phyloP scores from a whole-genome alignment of 2,888 invertebrate genomes.

The Alentia gelatinosa region DNA sequence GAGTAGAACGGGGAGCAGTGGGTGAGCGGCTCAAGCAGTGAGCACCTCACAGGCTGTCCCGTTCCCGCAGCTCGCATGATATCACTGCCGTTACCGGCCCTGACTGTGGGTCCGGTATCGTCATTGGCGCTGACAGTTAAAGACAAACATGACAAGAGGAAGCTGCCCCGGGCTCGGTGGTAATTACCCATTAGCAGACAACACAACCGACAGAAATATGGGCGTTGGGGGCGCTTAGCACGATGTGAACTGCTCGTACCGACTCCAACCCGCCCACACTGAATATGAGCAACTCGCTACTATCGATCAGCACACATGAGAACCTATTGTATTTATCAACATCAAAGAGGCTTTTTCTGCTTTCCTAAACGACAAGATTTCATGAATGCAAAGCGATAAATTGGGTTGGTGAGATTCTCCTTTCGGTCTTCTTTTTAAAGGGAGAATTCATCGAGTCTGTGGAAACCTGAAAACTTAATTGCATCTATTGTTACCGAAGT shows the following conservation, averaged over 20 bases:
- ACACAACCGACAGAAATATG: background rate
- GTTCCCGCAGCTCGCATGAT: no score
- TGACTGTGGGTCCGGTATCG: background rate
- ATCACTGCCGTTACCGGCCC: background rate
- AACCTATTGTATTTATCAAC: slow-evolving; percentile 18
- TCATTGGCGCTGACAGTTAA: slow-evolving; percentile 5
- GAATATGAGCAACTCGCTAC: background rate
- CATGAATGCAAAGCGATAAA: slow-evolving; percentile 10
- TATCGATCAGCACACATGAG: background rate
- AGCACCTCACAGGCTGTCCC: no score
- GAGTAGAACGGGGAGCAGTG: no score
- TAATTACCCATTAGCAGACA: slow-evolving; percentile 23
- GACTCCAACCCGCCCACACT: background rate
- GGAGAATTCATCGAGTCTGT: background rate
- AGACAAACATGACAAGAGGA: slow-evolving; percentile 15
- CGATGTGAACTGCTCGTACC: background rate
- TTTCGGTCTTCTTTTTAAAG: background rate
- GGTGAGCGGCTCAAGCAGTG: no score
- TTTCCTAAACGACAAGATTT: background rate
- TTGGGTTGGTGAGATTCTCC: background rate
- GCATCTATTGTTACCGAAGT: background rate
- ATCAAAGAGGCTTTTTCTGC: background rate
- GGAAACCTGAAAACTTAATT: slow-evolving; percentile 3
- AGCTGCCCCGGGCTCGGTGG: background rate
- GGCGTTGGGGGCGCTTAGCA: background rate